Base-by-base conservation (phyloP, 2,797 vertebrate species). In the Labroides dimidiatus region DNA sequence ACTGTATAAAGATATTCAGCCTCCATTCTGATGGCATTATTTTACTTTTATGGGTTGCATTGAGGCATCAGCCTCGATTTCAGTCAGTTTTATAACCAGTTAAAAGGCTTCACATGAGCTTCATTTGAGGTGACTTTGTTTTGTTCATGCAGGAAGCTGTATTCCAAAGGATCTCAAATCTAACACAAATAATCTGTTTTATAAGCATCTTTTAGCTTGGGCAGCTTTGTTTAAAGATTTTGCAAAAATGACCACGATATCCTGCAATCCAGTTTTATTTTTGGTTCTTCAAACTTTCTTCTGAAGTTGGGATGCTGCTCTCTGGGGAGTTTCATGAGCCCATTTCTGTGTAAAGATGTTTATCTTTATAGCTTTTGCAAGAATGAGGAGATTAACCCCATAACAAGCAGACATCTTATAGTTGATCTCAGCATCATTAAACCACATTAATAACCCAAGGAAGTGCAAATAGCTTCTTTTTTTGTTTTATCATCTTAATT, bases 401-500 rank as follows among this genome's bases (percentile, higher is more conserved):
- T 87, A 91, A 92, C 89, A 90, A 88, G 91, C 87, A 91, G 87
- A 91, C 89, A 93, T 93, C 90, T 91, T 85, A 82, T 68, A 86
- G 89, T 80, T 91, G 93, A 94, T 93, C 91, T 89, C 81, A 89
- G 89, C 84, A 76, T 93, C 93, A 94, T 93, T 94, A 93, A 92
- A 92, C 91, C 92, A 91, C 91, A 94, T 93, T 94, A 93, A 93
- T 93, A 93, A 93, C 86, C 90, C 92, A 91, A 93, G 89, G 81
- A 91, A 91, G 90, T 88, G 89, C 88, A 93, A 94, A 93, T 93
- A 89, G 89, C 86, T 87, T 84, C 90, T 81, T 84, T 92, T n/a
- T n/a, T n/a, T n/a, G n/a, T n/a, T 93, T 92, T 88, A 93, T 93
- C 91, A 92, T 93, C 91, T 92, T 94, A 94, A 94, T 94, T 93